A percentile compares a stretch with the other conserved stretches of the same genome.
These are phyloP conservation scores for Notarius quadriscutis DNA, from an alignment of 2,113 vertebrate genomes.

Conservation along the genomic window DNA sequence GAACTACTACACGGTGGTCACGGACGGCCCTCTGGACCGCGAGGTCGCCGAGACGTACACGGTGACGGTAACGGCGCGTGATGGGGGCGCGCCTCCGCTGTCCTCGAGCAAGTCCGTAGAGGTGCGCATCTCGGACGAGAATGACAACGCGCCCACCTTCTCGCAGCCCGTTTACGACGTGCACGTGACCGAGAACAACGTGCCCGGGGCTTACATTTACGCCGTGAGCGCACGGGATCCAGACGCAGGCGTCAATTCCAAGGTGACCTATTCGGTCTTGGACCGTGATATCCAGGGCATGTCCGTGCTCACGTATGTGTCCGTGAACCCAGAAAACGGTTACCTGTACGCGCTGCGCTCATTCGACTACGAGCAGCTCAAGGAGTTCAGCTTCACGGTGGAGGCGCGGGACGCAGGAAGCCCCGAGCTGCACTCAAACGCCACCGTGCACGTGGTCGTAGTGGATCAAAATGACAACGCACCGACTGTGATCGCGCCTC, in stretches of 20 bases:
- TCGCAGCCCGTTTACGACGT: constrained; percentile 90
- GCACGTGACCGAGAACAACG: constrained; percentile 96
- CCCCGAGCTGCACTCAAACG: constrained; percentile 83
- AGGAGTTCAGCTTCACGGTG: constrained; percentile 92
- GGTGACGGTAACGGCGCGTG: constrained; percentile 88
- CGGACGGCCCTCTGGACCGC: constrained; percentile 89
- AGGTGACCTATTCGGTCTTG: constrained; percentile 88
- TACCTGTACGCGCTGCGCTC: constrained; percentile 93
- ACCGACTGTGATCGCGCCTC: constrained; percentile 84
- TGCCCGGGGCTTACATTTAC: constrained; percentile 94
- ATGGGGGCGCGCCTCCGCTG: constrained; percentile 83
- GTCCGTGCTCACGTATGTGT: constrained; percentile 97
- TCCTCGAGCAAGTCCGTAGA: constrained; percentile 89
- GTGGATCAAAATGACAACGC: constrained; percentile 97
- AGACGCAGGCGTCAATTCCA: constrained; percentile 88
- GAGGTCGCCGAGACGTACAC: constrained; percentile 89
- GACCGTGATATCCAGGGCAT: constrained; percentile 96
- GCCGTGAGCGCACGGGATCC: constrained; percentile 91
- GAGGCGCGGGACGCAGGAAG: constrained; percentile 84
- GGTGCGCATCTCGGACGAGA: constrained; percentile 92
- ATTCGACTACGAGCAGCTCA: constrained; percentile 95
- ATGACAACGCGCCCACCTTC: constrained; percentile 94
- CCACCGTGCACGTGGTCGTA: constrained; percentile 87
- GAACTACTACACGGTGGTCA: constrained; percentile 94
- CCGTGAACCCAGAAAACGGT: constrained; percentile 95